phyloP scores from a whole-genome alignment of 2,888 invertebrate species.

The Teleogryllus oceanicus region DNA sequence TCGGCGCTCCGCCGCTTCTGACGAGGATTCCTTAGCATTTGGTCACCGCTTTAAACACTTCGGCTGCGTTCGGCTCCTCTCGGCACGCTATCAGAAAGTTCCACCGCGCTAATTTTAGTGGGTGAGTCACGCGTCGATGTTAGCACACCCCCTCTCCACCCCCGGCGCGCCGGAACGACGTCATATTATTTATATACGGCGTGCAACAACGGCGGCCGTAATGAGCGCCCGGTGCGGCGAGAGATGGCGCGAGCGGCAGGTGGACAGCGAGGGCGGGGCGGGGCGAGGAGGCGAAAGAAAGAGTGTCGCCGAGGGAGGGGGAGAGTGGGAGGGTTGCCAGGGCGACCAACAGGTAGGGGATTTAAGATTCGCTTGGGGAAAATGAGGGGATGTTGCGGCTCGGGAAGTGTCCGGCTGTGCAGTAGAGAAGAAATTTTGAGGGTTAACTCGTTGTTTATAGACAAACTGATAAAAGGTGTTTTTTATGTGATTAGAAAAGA shows the following conservation, averaged over 20 bases:
- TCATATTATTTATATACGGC: not conserved
- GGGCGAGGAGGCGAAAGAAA: not conserved
- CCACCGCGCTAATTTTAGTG: slow-evolving; percentile 33
- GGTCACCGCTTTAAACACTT: slow-evolving; percentile 32
- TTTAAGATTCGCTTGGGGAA: no score
- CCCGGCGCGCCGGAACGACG: not conserved
- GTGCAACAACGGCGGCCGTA: not conserved
- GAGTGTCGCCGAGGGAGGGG: no score
- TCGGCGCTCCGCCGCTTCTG: not conserved
- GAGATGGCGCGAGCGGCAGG: not conserved
- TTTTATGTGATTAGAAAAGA: no score
- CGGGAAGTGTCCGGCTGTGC: no score
- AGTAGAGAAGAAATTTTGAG: no score
- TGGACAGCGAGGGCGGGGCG: not conserved
- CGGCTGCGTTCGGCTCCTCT: slow-evolving; percentile 26
- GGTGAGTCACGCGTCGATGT: slow-evolving; percentile 28
- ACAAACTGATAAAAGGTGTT: no score
- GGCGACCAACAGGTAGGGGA: no score
- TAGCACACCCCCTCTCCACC: not conserved
- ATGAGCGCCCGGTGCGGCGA: not conserved
- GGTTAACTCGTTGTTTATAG: no score
- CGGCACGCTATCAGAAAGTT: slow-evolving; percentile 21
- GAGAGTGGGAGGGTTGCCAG: no score
- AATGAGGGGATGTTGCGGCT: no score
- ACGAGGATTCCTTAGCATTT: slow-evolving; percentile 30